phyloP scores from a whole-genome alignment of 2,888 invertebrate genomes.

The Tanytarsus gracilentus region DNA sequence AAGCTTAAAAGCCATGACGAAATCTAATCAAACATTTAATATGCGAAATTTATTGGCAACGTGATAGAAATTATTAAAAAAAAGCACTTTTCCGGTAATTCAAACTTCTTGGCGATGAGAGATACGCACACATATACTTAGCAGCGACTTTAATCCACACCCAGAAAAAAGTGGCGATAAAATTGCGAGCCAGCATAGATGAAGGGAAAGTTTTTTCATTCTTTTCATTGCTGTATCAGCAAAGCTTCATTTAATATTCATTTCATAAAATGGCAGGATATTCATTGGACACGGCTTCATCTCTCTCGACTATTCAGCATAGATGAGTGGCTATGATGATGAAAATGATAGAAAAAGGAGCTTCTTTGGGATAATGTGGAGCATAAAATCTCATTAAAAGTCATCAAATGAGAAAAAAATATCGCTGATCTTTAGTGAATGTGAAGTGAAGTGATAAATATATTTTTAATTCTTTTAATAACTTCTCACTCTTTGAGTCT shows the following conservation, averaged over 20 bases:
- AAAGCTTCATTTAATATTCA: slow-evolving; percentile 27
- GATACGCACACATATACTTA: too few species aligned
- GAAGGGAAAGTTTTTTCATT: not conserved
- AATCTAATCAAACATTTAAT: slow-evolving; percentile 27
- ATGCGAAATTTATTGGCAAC: too few species aligned
- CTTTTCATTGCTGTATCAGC: not conserved
- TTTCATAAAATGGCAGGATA: slow-evolving; percentile 16
- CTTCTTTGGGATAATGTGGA: too few species aligned
- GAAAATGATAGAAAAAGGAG: not conserved
- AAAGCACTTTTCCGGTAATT: slow-evolving; percentile 13
- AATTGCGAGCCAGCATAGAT: not conserved
- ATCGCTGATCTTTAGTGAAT: too few species aligned
- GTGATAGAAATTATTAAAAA: too few species aligned
- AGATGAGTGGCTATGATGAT: not conserved
- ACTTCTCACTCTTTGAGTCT: too few species aligned
- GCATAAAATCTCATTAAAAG: too few species aligned
- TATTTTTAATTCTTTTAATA: too few species aligned
- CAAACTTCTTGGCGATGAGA: too few species aligned
- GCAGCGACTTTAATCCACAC: too few species aligned
- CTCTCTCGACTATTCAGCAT: not conserved
- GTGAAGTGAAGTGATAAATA: too few species aligned
- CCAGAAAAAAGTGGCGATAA: slow-evolving; percentile 7
- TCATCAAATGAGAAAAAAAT: slow-evolving; percentile 5
- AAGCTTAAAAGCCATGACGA: slow-evolving; percentile 14
- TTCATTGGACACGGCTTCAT: slow-evolving; percentile 14